These are phyloP conservation scores for Jordanella pulchra DNA, from an alignment of 2,797 vertebrate genomes.

Conservation along the genomic window DNA sequence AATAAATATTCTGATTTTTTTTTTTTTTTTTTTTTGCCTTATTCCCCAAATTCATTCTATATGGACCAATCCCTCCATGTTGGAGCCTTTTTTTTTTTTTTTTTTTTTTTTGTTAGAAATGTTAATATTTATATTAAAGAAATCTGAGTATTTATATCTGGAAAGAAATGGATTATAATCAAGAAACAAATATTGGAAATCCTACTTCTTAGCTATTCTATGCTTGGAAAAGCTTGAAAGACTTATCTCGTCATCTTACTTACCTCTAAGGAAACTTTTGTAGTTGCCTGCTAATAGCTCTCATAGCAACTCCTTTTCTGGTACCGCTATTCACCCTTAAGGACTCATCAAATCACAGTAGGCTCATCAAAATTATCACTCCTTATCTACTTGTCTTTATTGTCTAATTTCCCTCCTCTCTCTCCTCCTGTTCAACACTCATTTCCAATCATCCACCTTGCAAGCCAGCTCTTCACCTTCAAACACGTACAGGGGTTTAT, in stretches of 20 bases:
- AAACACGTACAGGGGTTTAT: constrained; percentile 10
- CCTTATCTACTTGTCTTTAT: constrained; percentile 71
- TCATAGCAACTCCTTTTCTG: constrained; percentile 47
- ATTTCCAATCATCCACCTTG: constrained; percentile 65
- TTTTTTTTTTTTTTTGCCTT: not conserved
- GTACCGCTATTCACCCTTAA: constrained; percentile 68
- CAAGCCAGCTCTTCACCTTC: constrained; percentile 54
- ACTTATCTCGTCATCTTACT: constrained; percentile 5
- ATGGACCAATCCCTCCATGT: too few species aligned
- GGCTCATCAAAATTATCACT: constrained; percentile 73
- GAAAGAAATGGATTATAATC: not conserved
- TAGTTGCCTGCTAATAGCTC: constrained; percentile 36
- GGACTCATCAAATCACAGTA: constrained; percentile 68
- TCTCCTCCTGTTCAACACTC: constrained; percentile 53
- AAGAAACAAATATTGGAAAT: not conserved
- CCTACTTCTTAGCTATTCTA: not conserved
- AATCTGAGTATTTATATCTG: not conserved
- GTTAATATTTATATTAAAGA: too few species aligned
- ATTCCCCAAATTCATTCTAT: too few species aligned
- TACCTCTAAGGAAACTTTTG: constrained; percentile 55
- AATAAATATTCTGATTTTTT: not conserved
- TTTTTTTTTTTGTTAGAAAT: not conserved
- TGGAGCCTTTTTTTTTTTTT: too few species aligned
- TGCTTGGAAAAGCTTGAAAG: not conserved
- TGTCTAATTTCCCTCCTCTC: constrained; percentile 68